These are phyloP conservation scores for Onychomys torridus DNA, from an alignment of 2,797 vertebrate species.

Conservation along the genomic window DNA sequence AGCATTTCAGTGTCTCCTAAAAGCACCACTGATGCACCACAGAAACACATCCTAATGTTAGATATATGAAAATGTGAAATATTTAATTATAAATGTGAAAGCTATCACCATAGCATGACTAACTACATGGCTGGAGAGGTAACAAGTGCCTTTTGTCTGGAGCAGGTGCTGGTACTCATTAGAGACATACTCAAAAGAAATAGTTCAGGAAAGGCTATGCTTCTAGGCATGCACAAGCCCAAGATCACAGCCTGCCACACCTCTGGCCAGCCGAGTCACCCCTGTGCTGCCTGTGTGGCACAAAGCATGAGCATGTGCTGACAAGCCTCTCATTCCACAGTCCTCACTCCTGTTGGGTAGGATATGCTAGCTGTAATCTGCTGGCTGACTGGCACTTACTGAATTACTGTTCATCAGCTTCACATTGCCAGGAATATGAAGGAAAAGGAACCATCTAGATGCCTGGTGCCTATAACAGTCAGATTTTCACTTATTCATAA, in stretches of 20 bases:
- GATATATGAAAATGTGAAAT: neutral
- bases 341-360: neutral
- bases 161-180: neutral
- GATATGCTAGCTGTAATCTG: neutral
- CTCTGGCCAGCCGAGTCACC: fast-evolving
- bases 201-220: fast-evolving
- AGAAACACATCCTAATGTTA: neutral
- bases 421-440: neutral
- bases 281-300: neutral
- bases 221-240: neutral
- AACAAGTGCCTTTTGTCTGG: neutral
- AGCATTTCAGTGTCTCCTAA: neutral
- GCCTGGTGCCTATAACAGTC: neutral
- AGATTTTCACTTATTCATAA: neutral
- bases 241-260: neutral
- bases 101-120: neutral
- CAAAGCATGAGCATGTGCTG: neutral
- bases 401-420: neutral
- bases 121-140: neutral
- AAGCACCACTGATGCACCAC: neutral
- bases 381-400: neutral
- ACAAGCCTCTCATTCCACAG: neutral
- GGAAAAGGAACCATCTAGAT: neutral
- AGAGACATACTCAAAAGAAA: neutral
- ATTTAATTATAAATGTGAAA: neutral